Conservation (phyloP, 2,888 invertebrate species). For the Brachypterus glaber region DNA sequence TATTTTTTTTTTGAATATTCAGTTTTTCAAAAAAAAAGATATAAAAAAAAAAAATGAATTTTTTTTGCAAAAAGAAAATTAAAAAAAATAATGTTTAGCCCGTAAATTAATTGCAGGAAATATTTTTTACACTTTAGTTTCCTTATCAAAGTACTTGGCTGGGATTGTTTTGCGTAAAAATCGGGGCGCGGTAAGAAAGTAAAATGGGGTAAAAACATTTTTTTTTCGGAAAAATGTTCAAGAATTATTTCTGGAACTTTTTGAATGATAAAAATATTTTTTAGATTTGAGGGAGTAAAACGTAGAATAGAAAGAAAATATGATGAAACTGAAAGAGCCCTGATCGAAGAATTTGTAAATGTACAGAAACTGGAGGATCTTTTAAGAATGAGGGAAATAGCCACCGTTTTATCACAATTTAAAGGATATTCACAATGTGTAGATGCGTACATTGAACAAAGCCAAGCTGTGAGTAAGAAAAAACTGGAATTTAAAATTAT, state of each 20-base stretch:
- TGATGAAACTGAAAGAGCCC: conserved; percentile 75
- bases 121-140: no score
- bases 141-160: no score
- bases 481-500: conserved; percentile 7
- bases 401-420: conserved; percentile 85
- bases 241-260: conserved; percentile 13
- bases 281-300: conserved; percentile 70
- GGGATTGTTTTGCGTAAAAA: no score
- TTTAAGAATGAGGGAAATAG: conserved; percentile 85
- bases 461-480: conserved; percentile 64
- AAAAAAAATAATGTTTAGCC: no score
- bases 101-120: no score
- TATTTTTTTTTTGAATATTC: no score
- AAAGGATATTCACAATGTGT: conserved; percentile 95
- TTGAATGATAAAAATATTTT: no score
- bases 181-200: no score
- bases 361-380: conserved; percentile 81
- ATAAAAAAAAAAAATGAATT: no score
- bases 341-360: conserved; percentile 90
- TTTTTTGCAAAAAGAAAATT: no score
- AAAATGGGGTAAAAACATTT: no score
- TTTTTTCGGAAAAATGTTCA: conserved; percentile 5
- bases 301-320: conserved; percentile 82
- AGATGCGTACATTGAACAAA: conserved; percentile 93
- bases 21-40: no score